These are phyloP conservation scores for Hylaeus volcanicus DNA, from an alignment of 1,140 invertebrate species.

Conservation along the genomic window DNA sequence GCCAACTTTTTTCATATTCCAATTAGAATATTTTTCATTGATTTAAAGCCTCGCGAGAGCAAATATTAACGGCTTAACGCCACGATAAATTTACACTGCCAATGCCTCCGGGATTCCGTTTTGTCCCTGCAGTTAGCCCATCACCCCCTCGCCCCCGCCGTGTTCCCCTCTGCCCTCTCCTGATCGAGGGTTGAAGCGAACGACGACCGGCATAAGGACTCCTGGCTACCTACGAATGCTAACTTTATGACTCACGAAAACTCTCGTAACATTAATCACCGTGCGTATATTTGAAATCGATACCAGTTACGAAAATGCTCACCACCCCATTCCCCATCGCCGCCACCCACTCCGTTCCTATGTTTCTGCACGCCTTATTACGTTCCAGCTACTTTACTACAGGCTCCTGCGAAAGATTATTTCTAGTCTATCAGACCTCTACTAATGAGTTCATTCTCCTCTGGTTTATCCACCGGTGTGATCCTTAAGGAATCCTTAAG, in stretches of 20 bases:
- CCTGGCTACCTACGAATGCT: slow-evolving; percentile 67
- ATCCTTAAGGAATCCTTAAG: too few species aligned
- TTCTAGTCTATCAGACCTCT: neutral
- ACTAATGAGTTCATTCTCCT: neutral
- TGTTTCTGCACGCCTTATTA: slow-evolving; percentile 27
- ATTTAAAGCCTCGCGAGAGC: slow-evolving; percentile 76
- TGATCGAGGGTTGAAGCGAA: neutral
- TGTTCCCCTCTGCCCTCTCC: neutral
- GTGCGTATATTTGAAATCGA: slow-evolving; percentile 72
- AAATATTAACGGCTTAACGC: slow-evolving; percentile 79
- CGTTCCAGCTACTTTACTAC: slow-evolving; percentile 51
- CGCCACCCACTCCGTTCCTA: slow-evolving; percentile 27
- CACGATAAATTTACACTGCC: slow-evolving; percentile 78
- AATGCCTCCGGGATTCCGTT: slow-evolving; percentile 61
- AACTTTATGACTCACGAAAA: slow-evolving; percentile 79
- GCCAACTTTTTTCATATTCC: slow-evolving; percentile 82
- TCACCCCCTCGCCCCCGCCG: neutral
- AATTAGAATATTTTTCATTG: slow-evolving; percentile 81
- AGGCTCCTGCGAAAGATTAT: slow-evolving; percentile 11
- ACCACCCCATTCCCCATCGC: slow-evolving; percentile 41
- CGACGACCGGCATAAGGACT: slow-evolving; percentile 41
- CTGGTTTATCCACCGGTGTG: neutral
- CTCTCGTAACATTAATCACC: slow-evolving; percentile 80
- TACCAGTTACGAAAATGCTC: slow-evolving; percentile 73
- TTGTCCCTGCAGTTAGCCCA: neutral